Percentiles rank a stretch among this genome's conserved stretches.
These are phyloP conservation scores for Hydra vulgaris DNA, from an alignment of 30 jellyfish, hydroid and myxozoan species.

Conservation along the genomic window DNA sequence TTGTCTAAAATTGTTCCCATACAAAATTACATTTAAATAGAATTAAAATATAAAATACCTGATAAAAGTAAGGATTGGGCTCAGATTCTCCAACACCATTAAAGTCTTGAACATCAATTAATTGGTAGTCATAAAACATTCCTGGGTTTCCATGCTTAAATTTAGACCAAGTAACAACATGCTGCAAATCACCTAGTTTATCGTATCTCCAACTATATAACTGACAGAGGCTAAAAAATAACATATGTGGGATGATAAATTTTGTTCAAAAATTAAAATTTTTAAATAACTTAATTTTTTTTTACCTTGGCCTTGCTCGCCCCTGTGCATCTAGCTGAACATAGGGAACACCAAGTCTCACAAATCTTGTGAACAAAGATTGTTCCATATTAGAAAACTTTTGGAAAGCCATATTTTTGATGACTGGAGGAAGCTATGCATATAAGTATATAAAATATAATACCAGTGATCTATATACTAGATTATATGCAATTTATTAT, in stretches of 20 bases:
- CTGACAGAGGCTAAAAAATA: conserved; percentile 51
- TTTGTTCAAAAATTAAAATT: background rate
- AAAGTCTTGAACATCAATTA: conserved; percentile 81
- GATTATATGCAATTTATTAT: no score
- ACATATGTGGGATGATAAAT: background rate
- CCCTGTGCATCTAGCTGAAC: conserved; percentile 98
- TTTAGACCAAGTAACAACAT: conserved; percentile 46
- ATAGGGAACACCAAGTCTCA: conserved; percentile 94
- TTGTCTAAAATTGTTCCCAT: background rate
- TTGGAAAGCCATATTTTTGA: conserved; percentile 94
- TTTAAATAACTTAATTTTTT: background rate
- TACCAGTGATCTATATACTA: background rate
- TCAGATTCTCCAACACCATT: conserved; percentile 95
- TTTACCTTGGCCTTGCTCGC: conserved; percentile 92
- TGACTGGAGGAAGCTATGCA: conserved; percentile 91
- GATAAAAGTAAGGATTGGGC: conserved; percentile 83
- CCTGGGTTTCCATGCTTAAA: conserved; percentile 82
- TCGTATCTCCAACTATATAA: conserved; percentile 85
- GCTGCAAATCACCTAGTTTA: conserved; percentile 67
- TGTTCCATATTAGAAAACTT: conserved; percentile 97
- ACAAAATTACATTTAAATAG: background rate
- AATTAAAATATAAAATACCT: no score
- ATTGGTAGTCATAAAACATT: conserved; percentile 70
- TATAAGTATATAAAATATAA: background rate
- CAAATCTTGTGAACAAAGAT: conserved; percentile 84